Evolutionary conservation across 2,113 vertebrate genomes (phyloP), one percentile per base, ranked within the genome.

Genomic region (Sylvilagus bachmani): DNA sequence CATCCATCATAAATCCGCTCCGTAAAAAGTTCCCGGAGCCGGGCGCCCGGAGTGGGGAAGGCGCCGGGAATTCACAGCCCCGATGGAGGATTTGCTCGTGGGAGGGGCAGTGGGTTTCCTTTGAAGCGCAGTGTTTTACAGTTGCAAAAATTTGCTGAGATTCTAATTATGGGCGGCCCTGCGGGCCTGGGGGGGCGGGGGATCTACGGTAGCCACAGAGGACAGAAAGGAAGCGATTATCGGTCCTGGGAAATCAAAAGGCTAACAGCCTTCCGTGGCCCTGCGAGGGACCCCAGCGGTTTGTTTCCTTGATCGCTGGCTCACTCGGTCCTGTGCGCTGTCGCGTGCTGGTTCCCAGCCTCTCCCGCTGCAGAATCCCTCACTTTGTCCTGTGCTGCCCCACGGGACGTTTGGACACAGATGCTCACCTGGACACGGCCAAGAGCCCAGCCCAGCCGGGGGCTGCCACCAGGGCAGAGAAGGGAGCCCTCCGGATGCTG

Each of bases 1-100:
- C 98, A 98, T 99, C 98, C 98, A 98, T 99, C 98, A 99, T 98
- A 98, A 98, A 99, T 99, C 97, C 98, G 96, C 96, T 98, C 97
- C 97, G 98, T 98, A 98, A 98, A 98, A 98, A 97, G 97, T 98
- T 98, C 97, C 97, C 97, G 96, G 98, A 96, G 97, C 97, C 97
- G 97, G 98, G 96, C 95, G 98, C 96, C 97, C 95, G 95, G 94
- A 96, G 98, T 98, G 97, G 96, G 98, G 98, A 97, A 96, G 97
- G 97, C 96, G 95, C 95, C 97, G 81, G 97, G 98, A 98, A 98
- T 98, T 44, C 44, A 44, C 44, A 44, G 44, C 44, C 44, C 8
- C 44, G 7, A 7, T 7, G 1, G 44, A 44, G 44, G 44, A 7
- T 21, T 61, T 62, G 71, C 96, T 98, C 98, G 92, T 87, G 89